Base-by-base conservation (phyloP, 2,113 vertebrate species). In the Colinus virginianus region DNA sequence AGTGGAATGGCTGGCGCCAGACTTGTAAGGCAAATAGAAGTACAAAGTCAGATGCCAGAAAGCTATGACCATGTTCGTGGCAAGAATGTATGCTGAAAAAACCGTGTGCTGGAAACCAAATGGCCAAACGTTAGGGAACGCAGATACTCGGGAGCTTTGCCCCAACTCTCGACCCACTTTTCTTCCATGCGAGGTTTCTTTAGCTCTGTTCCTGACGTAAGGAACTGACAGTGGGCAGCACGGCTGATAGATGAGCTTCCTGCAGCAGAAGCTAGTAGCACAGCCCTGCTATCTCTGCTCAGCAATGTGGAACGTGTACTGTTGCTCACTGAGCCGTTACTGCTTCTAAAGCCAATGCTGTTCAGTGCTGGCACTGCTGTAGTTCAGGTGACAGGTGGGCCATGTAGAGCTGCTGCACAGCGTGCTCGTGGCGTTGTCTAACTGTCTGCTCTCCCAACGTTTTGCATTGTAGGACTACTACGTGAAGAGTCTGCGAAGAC, bases 401-500 rank as follows among this genome's bases (percentile, higher is more conserved):
- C 94, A 96, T 92, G 56, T 97, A 97, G 96, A 90, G 96, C 59
- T 97, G 93, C 68, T 94, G 74, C 92, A 94, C 74, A 45, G 32
- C 87, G 74, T 93, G 90, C 94, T 96, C 87, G 79, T 95, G 95
- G 82, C 93, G 96, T 93, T 96, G 95, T 94, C 97, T 98, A 97
- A 98, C 97, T 95, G 96, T 91, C 90, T 97, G 87, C 93, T 98
- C 97, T 97, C 96, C 97, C 95, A 97, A 97, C 96, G 96, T 98
- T 98, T 98, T 98, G 94, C 98, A 70, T 98, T 97, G 58, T 97
- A 98, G 98, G 97, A 97, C 96, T 96, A 88, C 97, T 93, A 89
- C 95, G 40, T 66, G 98, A 98, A 97, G 98, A 98, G 84, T 96
- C 98, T 97, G 98, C 87, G 98, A 99, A 98, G 98, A 98, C 91